Evolutionary conservation across 1,140 invertebrate species (phyloP), one percentile per base, ranked within the genome.

Genomic region (Cheumatopsyche charites): DNA sequence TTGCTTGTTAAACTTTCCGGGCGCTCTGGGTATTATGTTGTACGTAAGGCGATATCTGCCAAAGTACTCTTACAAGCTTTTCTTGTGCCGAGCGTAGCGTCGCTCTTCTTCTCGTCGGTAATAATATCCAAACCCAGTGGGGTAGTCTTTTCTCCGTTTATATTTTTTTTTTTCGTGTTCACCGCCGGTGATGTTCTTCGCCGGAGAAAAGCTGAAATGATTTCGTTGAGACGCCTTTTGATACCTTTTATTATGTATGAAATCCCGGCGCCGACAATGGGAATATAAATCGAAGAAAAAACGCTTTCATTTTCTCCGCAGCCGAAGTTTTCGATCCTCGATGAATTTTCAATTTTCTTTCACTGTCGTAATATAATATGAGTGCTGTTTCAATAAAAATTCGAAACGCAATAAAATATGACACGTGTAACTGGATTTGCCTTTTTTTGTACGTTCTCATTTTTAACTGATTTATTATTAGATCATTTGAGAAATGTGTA

Each of bases 31-130:
- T 68, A 68, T 68, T 68, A 68, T 68, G 66, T 68, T 68, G 66
- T 68, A 68, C 66, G 66, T 68, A 68, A 68, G 66, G 66, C 66
- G 66, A 68, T 68, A 68, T 68, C 66, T 68, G 66, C 66, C 47
- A 68, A 68, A 68, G 66, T 68, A 68, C 66, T 68, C 66, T 68
- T 68, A 68, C 66, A 68, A 68, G 66, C 66, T 68, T 68, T 68
- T 68, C 66, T 68, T 68, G 66, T 58, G 66, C 66, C 66, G 66
- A 68, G 66, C 49, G 66, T 47, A 68, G 66, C 66, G 66, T 68
- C 66, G 66, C 47, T 66, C 63, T 43, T 45, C 63, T 52, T 68
- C 66, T 68, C 66, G 36, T 68, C 66, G 66, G 66, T 68, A 68
- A 68, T 68, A 68, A 68, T 68, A 68, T 68, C 49, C 21, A 43